These are phyloP conservation scores for Cathartes aura DNA, from an alignment of 2,113 vertebrate genomes.

Conservation along the genomic window DNA sequence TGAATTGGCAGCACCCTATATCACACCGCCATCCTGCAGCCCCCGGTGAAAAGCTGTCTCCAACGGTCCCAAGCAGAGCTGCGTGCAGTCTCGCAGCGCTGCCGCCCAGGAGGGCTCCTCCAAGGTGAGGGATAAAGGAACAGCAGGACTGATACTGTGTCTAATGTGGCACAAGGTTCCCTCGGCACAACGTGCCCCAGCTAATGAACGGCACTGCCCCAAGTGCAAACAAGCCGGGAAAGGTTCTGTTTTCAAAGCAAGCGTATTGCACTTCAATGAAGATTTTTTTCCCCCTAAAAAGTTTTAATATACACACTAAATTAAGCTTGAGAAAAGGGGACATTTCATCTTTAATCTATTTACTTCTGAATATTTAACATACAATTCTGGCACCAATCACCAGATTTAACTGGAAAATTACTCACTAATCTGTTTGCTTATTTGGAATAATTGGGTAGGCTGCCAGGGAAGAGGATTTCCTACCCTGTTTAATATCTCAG, in stretches of 20 bases:
- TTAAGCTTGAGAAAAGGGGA: conserved; percentile 81
- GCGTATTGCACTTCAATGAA: conserved; percentile 70
- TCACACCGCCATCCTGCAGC: fast-evolving
- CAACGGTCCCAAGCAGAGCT: neutral
- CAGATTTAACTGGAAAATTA: conserved; percentile 97
- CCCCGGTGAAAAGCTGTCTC: neutral
- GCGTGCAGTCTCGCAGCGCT: fast-evolving
- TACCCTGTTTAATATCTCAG: conserved; percentile 97
- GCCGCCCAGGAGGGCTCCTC: conserved; percentile 55
- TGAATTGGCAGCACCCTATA: fast-evolving
- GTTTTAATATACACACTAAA: conserved; percentile 87
- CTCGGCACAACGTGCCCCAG: neutral
- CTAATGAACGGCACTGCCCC: conserved; percentile 65
- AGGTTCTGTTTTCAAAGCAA: conserved; percentile 70
- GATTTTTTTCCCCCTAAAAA: conserved; percentile 69
- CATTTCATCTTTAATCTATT: conserved; percentile 95
- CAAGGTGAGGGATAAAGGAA: conserved; percentile 54
- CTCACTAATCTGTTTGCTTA: conserved; percentile 99
- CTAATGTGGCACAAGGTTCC: conserved; percentile 53
- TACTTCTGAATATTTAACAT: conserved; percentile 95
- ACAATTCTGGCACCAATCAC: conserved; percentile 94
- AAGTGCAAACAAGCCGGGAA: conserved; percentile 53
- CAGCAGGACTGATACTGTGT: conserved; percentile 52
- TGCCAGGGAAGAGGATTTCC: conserved; percentile 96
- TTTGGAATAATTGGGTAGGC: conserved; percentile 99